A percentile compares a stretch with the other conserved stretches of the same genome.
These are phyloP conservation scores for Ochlodes sylvanus DNA, from an alignment of 2,888 invertebrate species.

Conservation along the genomic window DNA sequence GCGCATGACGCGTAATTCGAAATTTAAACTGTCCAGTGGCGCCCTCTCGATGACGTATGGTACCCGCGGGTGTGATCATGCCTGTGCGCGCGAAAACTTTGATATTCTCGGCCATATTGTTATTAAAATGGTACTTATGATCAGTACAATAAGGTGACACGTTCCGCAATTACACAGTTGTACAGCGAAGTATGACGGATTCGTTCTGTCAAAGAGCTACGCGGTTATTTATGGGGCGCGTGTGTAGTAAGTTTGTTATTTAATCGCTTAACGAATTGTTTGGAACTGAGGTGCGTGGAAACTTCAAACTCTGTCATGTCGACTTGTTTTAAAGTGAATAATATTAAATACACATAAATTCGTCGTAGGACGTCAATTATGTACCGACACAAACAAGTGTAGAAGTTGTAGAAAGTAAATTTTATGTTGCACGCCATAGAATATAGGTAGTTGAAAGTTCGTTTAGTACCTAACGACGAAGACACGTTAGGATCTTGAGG, in stretches of 20 bases:
- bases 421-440: too few relatives aligned
- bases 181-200: slow-evolving; percentile 56
- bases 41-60: slow-evolving; percentile 70
- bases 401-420: too few relatives aligned
- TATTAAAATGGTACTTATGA: slow-evolving; percentile 24
- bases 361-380: too few relatives aligned
- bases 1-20: slow-evolving; percentile 62
- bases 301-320: background rate
- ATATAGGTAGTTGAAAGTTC: too few relatives aligned
- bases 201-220: slow-evolving; percentile 51
- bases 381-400: too few relatives aligned
- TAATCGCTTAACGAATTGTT: slow-evolving; percentile 21
- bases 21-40: slow-evolving; percentile 75
- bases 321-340: too few relatives aligned
- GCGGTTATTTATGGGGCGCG: slow-evolving; percentile 29
- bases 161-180: background rate
- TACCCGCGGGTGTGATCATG: slow-evolving; percentile 73
- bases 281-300: background rate
- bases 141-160: background rate
- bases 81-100: slow-evolving; percentile 19
- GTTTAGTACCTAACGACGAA: too few relatives aligned
- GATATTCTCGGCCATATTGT: slow-evolving; percentile 16
- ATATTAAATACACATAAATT: too few relatives aligned
- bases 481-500: too few relatives aligned
- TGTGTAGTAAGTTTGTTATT: slow-evolving; percentile 26